Percentiles rank a stretch among this genome's conserved stretches.
phyloP scores from a whole-genome alignment of 2,113 vertebrate genomes.

The Rhinoptilus africanus region DNA sequence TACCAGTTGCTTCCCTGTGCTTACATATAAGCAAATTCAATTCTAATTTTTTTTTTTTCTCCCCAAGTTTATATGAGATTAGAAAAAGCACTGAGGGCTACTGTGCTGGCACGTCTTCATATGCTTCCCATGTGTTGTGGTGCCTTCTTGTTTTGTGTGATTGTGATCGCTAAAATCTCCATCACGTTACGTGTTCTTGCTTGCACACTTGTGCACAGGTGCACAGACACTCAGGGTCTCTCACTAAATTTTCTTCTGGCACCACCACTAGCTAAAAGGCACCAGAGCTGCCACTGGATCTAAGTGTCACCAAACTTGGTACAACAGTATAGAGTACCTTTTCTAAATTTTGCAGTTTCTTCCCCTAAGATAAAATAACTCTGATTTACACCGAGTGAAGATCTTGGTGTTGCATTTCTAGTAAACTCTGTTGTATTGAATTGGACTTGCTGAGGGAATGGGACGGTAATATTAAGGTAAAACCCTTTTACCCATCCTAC shows the following conservation, averaged over 20 bases:
- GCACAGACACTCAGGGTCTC: too few relatives aligned
- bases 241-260: neutral
- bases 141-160: neutral
- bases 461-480: neutral
- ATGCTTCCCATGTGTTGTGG: neutral
- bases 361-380: neutral
- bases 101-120: neutral
- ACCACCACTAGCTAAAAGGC: neutral
- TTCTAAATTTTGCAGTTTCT: neutral
- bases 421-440: neutral
- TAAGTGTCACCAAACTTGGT: neutral
- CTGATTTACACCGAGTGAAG: neutral
- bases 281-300: neutral
- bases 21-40: neutral
- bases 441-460: neutral
- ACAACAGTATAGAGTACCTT: neutral
- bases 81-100: neutral
- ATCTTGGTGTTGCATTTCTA: neutral
- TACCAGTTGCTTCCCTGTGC: neutral
- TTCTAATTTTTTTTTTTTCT: neutral
- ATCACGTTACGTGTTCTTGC: rapidly evolving
- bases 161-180: neutral
- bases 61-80: neutral
- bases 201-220: neutral
- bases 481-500: neutral